Conservation (phyloP, 2,888 invertebrate genomes). For the Hofmannophila pseudospretella region DNA sequence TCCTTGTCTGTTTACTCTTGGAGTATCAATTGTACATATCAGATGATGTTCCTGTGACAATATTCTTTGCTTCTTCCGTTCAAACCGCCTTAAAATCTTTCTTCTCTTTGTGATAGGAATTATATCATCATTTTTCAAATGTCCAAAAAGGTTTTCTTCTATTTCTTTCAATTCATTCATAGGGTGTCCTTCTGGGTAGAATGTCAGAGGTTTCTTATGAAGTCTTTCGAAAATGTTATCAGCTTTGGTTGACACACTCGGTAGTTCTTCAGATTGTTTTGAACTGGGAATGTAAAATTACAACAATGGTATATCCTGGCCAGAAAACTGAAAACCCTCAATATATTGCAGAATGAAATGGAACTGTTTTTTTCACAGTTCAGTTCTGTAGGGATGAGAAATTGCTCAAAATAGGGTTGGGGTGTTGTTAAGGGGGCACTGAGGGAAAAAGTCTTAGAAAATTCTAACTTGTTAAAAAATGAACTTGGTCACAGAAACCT, state of each 20-base stretch:
- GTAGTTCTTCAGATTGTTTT: conserved; percentile 21
- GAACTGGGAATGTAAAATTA: conserved; percentile 24
- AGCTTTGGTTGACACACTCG: conserved; percentile 34
- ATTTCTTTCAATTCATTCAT: conserved; percentile 72
- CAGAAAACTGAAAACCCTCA: too few species aligned
- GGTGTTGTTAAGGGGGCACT: too few species aligned
- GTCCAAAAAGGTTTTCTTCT: conserved; percentile 66
- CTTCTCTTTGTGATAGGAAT: conserved; percentile 58
- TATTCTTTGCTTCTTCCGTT: conserved; percentile 55
- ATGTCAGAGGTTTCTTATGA: conserved; percentile 31
- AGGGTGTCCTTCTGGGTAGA: conserved; percentile 67
- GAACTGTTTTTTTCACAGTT: too few species aligned
- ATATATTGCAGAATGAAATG: too few species aligned
- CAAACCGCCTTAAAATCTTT: conserved; percentile 66
- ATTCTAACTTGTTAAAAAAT: too few species aligned
- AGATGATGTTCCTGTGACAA: conserved; percentile 33
- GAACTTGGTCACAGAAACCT: too few species aligned
- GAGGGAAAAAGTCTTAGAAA: too few species aligned
- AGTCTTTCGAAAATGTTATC: conserved; percentile 25
- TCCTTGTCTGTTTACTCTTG: conserved; percentile 33
- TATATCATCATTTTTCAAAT: conserved; percentile 49
- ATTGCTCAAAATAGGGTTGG: neutral
- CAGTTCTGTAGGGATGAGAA: too few species aligned
- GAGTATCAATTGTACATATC: conserved; percentile 17
- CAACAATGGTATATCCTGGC: too few species aligned